Percentiles rank a stretch among this genome's conserved stretches.
These are phyloP conservation scores for Molorchus minor DNA, from an alignment of 2,888 invertebrate genomes.

Conservation along the genomic window DNA sequence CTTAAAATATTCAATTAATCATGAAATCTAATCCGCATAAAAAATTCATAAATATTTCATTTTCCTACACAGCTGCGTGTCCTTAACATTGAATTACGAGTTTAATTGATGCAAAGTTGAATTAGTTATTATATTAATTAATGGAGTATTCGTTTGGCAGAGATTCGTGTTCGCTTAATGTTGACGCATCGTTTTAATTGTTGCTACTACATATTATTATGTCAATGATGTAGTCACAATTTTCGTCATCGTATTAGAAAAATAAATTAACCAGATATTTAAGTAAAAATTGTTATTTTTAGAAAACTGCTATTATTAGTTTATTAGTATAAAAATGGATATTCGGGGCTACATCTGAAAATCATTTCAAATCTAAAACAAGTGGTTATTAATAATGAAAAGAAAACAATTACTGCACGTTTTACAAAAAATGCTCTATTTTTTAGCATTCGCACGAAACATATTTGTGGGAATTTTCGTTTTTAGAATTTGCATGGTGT, in stretches of 20 bases:
- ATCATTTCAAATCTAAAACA: background rate
- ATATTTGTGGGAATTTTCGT: no score
- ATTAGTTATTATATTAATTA: slow-evolving; percentile 37
- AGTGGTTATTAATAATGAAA: background rate
- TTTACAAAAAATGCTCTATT: background rate
- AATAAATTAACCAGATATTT: slow-evolving; percentile 14
- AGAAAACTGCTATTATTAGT: background rate
- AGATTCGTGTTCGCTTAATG: slow-evolving; percentile 28
- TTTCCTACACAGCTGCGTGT: slow-evolving; percentile 6
- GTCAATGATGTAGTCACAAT: background rate
- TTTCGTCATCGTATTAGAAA: slow-evolving; percentile 17
- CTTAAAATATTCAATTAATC: background rate
- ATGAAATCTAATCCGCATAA: background rate
- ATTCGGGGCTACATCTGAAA: background rate
- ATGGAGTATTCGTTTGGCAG: slow-evolving; percentile 20
- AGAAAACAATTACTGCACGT: background rate
- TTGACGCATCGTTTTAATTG: slow-evolving; percentile 18
- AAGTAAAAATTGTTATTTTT: slow-evolving; percentile 6
- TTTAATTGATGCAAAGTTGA: slow-evolving; percentile 32
- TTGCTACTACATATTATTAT: slow-evolving; percentile 10
- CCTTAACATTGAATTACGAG: slow-evolving; percentile 34
- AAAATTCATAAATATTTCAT: slow-evolving; percentile 5
- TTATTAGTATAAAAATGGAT: background rate
- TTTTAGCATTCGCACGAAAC: background rate
- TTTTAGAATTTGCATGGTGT: no score